A percentile compares a stretch with the other conserved stretches of the same genome.
These are phyloP conservation scores for Aplochiton taeniatus DNA, from an alignment of 2,797 vertebrate genomes.

Conservation along the genomic window DNA sequence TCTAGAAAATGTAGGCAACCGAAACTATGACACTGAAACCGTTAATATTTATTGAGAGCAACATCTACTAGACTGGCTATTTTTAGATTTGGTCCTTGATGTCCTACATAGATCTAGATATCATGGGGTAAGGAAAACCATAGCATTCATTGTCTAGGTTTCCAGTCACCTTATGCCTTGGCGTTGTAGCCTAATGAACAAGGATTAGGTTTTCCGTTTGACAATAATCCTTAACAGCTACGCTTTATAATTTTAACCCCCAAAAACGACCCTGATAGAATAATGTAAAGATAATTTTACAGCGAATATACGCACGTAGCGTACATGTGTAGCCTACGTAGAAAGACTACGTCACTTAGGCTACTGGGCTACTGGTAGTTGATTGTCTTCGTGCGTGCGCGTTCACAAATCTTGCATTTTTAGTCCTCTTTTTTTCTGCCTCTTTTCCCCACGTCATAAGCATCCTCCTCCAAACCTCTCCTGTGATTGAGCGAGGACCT, in stretches of 20 bases:
- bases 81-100: slow-evolving; percentile 52
- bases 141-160: no score
- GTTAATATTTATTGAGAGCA: slow-evolving; percentile 25
- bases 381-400: slow-evolving; percentile 21
- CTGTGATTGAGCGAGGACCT: slow-evolving; percentile 34
- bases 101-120: slow-evolving; percentile 51
- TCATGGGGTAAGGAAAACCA: slow-evolving; percentile 4
- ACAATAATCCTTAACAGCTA: no score
- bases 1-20: no score
- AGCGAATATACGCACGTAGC: no score
- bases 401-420: slow-evolving; percentile 12
- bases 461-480: slow-evolving; percentile 30
- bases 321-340: no score
- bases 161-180: no score
- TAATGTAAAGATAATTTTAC: no score
- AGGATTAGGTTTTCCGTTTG: no score
- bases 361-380: not conserved
- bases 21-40: slow-evolving; percentile 18
- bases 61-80: slow-evolving; percentile 51
- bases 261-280: no score
- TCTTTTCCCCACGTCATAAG: slow-evolving; percentile 44
- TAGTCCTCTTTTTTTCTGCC: slow-evolving; percentile 14
- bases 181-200: no score
- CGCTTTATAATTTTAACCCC: no score
- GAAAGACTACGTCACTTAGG: no score